A percentile compares a stretch with the other conserved stretches of the same genome.
Conservation (phyloP, 2,888 invertebrate species). For the Tetragonula carbonaria region DNA sequence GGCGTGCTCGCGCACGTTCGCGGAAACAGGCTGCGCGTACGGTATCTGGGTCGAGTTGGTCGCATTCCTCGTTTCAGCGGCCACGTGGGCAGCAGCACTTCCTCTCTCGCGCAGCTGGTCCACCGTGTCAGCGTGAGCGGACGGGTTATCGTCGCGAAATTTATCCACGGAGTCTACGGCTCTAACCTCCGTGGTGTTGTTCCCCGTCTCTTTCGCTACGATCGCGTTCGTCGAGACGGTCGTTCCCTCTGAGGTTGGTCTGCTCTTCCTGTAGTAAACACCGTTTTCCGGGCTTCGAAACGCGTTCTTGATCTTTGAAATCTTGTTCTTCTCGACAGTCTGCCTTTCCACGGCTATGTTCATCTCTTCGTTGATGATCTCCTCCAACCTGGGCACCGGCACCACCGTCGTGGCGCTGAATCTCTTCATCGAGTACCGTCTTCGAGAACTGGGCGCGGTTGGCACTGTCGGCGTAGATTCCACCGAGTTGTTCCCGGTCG, state of each 20-base stretch:
- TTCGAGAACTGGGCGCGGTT: slow-evolving; percentile 66
- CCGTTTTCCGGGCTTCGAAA: slow-evolving; percentile 71
- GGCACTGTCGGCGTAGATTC: slow-evolving; percentile 72
- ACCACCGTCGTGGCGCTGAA: slow-evolving; percentile 57
- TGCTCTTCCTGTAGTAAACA: slow-evolving; percentile 72
- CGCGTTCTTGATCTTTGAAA: slow-evolving; percentile 74
- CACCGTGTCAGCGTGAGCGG: slow-evolving; percentile 70
- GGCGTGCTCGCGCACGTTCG: slow-evolving; percentile 33
- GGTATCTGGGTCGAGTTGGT: slow-evolving; percentile 72
- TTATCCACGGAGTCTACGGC: slow-evolving; percentile 50
- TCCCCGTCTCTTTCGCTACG: slow-evolving; percentile 40
- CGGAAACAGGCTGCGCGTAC: slow-evolving; percentile 53
- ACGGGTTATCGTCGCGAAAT: slow-evolving; percentile 65
- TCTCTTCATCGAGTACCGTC: slow-evolving; percentile 75
- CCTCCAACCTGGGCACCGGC: slow-evolving; percentile 70
- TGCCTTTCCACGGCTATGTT: slow-evolving; percentile 77
- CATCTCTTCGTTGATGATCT: slow-evolving; percentile 80
- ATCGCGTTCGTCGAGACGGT: slow-evolving; percentile 78
- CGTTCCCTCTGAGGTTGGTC: slow-evolving; percentile 71
- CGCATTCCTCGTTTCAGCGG: slow-evolving; percentile 65
- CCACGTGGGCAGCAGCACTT: slow-evolving; percentile 67
- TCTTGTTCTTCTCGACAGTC: slow-evolving; percentile 79
- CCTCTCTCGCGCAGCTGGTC: slow-evolving; percentile 64
- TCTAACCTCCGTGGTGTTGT: slow-evolving; percentile 48
- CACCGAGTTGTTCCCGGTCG: slow-evolving; percentile 74